Conservation (phyloP, 2,797 vertebrate species). For the Hoplostethus mediterraneus region DNA sequence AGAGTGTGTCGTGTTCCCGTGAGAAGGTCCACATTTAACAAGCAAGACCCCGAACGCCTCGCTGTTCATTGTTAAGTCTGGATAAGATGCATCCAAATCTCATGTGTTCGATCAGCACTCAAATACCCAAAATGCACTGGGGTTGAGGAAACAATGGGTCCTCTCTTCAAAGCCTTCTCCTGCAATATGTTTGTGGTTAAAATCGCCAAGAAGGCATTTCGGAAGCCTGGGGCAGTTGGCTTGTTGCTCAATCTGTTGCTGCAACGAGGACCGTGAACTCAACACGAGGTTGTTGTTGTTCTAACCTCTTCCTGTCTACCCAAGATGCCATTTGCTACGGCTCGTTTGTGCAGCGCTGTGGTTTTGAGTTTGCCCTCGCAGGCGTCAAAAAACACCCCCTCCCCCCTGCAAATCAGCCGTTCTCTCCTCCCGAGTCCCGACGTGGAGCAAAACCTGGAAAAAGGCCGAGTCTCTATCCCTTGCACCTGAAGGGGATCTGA, state of each 20-base stretch:
- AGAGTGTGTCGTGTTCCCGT: no score
- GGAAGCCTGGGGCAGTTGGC: background rate
- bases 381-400: constrained; percentile 10
- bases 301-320: constrained; percentile 73
- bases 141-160: no score
- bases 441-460: constrained; percentile 7
- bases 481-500: no score
- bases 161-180: no score
- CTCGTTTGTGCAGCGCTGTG: constrained; percentile 33
- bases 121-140: no score
- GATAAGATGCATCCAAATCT: no score
- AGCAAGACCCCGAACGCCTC: no score
- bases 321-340: constrained; percentile 56
- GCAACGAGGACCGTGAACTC: constrained; percentile 15
- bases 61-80: no score
- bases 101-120: no score
- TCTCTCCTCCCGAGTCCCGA: background rate
- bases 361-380: constrained; percentile 13
- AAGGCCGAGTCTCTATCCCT: background rate
- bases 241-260: constrained; percentile 48
- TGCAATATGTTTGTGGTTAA: no score
- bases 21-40: no score
- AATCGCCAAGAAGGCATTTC: background rate
- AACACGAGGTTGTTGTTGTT: constrained; percentile 44
- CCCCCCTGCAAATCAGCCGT: constrained; percentile 8